phyloP scores from a whole-genome alignment of 2,797 vertebrate genomes.

The Sorex maritimensis region DNA sequence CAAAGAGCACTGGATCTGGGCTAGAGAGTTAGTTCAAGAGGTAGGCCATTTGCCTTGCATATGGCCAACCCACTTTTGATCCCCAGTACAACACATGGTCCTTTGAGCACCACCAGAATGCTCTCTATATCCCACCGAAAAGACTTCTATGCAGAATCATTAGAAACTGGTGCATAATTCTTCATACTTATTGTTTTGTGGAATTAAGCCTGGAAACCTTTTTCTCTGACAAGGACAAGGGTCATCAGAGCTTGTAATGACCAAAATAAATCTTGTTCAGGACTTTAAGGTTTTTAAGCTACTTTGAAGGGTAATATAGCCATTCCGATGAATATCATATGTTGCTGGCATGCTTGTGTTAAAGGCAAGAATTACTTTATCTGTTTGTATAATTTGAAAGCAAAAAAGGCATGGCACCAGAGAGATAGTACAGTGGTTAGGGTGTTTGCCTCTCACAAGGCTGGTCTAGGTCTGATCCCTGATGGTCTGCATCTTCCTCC shows the following conservation, averaged over 20 bases:
- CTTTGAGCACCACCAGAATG: no score
- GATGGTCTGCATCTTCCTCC: no score
- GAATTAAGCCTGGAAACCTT: background rate
- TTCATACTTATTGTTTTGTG: background rate
- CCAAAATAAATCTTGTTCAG: background rate
- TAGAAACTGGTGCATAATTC: background rate
- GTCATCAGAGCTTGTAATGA: background rate
- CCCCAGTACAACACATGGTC: no score
- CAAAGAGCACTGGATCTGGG: background rate
- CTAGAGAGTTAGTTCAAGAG: background rate
- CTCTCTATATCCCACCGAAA: background rate
- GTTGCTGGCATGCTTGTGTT: background rate
- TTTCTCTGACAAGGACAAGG: background rate
- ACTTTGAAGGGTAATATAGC: background rate
- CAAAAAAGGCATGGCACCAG: background rate
- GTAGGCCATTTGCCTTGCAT: background rate
- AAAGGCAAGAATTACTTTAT: background rate
- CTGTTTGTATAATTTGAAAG: slow-evolving; percentile 2
- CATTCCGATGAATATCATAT: background rate
- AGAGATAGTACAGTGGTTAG: no score
- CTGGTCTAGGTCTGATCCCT: no score
- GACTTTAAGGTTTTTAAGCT: background rate
- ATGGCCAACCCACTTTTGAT: no score
- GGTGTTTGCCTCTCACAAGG: no score
- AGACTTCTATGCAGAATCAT: slow-evolving; percentile 3